Conservation (phyloP, 2,888 invertebrate genomes). For the Altica lythri region DNA sequence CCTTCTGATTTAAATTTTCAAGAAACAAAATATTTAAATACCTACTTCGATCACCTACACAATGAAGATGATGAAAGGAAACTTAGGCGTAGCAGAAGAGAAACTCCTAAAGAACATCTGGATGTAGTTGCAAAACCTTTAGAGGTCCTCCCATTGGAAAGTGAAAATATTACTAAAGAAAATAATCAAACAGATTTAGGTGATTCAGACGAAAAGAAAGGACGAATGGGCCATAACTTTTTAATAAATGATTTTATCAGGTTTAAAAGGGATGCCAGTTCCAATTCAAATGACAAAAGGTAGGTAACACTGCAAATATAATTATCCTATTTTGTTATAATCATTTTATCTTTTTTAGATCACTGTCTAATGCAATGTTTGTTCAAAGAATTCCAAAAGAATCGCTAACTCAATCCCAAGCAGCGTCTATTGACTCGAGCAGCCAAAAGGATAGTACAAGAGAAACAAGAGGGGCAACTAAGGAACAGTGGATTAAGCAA, state of each 20-base stretch:
- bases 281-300: constrained; percentile 28
- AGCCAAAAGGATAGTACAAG: constrained; percentile 49
- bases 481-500: constrained; percentile 67
- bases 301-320: constrained; percentile 12
- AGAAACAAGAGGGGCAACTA: constrained; percentile 63
- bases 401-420: constrained; percentile 30
- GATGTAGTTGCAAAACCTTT: constrained; percentile 44
- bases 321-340: neutral
- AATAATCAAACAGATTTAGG: constrained; percentile 1
- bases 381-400: constrained; percentile 13
- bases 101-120: constrained; percentile 35
- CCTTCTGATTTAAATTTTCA: neutral
- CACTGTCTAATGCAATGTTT: constrained; percentile 2
- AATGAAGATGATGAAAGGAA: constrained; percentile 8
- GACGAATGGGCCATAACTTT: constrained; percentile 21
- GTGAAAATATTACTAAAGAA: constrained; percentile 33
- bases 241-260: constrained; percentile 53
- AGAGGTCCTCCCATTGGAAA: constrained; percentile 42
- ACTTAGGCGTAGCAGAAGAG: constrained; percentile 24
- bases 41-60: constrained; percentile 22
- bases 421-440: constrained; percentile 37
- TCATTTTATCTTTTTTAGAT: neutral
- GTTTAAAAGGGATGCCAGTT: constrained; percentile 43
- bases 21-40: constrained; percentile 20
- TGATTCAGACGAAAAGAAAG: neutral